Evolutionary conservation across 2,888 invertebrate genomes (phyloP), one percentile per base, ranked within the genome.

Genomic region (Trissolcus japonicus): DNA sequence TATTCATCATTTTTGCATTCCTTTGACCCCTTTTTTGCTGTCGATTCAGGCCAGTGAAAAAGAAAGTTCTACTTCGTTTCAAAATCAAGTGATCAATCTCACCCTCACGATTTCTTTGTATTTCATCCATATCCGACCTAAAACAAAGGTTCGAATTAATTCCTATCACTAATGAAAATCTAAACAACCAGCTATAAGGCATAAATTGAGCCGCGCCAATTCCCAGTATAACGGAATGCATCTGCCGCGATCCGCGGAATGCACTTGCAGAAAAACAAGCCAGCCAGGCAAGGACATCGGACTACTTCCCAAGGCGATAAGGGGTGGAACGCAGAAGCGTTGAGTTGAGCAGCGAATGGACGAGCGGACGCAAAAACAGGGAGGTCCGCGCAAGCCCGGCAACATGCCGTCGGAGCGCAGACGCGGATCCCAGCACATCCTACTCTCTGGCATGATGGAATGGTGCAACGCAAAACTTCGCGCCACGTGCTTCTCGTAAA

Each of bases 401-500:
- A 48, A 25, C 16, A 2, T 7, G 43, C 11, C 6, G 0, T n/a
- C 13, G n/a, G 4, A 17, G 71, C 78, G 78, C 78, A 78, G 71
- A 21, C 78, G 74, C 78, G n/a, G 17, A 65, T 65, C 43, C 73
- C 50, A 65, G 63, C 65, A 61, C 68, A 73, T 73, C 77, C 77
- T 77, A 74, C 74, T 67, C 61, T 40, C 63, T 50, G 25, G 13
- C 46, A 54, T 57, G 51, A 51, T 19, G 48, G 19, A 72, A 68
- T 68, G 67, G 67, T 71, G 71, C 67, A 67, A 79, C 69, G 62
- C 59, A 50, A 62, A 76, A 75, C 71, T 69, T 56, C 65, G 35
- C 66, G 79, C 84, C 83, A 84, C 84, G 84, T 84, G 84, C 80
- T 81, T 72, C 76, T 81, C 71, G 83, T 84, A 84, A 83, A 83